Conservation (phyloP, 2,888 invertebrate species). For the Lobophora halterata region DNA sequence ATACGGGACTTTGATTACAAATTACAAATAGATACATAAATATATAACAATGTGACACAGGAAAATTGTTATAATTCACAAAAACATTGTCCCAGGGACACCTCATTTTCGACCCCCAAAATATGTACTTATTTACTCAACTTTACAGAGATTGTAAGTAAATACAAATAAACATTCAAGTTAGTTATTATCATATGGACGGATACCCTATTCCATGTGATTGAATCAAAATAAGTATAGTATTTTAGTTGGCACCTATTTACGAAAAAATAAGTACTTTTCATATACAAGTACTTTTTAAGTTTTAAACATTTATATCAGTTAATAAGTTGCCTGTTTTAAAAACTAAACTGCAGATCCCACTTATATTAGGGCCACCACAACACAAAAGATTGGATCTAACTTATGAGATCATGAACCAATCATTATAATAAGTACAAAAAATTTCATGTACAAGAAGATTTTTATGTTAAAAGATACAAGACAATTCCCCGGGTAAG, state of each 20-base stretch:
- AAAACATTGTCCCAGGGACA: not conserved
- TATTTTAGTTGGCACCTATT: constrained; percentile 22
- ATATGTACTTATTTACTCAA: constrained; percentile 10
- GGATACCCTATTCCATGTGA: constrained; percentile 42
- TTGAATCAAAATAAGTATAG: constrained; percentile 23
- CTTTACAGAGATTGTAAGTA: constrained; percentile 4
- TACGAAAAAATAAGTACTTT: constrained; percentile 13
- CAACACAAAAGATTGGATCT: constrained; percentile 39
- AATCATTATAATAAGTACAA: constrained; percentile 58
- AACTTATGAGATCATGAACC: constrained; percentile 71
- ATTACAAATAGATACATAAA: too few species aligned
- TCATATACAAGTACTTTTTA: too few species aligned
- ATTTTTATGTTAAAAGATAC: constrained; percentile 2
- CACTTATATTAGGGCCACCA: constrained; percentile 41
- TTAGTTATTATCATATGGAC: constrained; percentile 46
- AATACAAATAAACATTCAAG: constrained; percentile 1
- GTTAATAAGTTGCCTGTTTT: constrained; percentile 2
- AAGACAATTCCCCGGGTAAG: too few species aligned
- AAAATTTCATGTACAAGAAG: constrained; percentile 18
- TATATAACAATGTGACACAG: too few species aligned
- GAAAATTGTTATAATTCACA: constrained; percentile 20
- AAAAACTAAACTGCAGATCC: constrained; percentile 1
- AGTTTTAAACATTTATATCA: not conserved
- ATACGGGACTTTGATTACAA: too few species aligned
- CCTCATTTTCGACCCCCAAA: too few species aligned